These are phyloP conservation scores for Cotesia congregata DNA, from an alignment of 2,888 invertebrate species.

Conservation along the genomic window DNA sequence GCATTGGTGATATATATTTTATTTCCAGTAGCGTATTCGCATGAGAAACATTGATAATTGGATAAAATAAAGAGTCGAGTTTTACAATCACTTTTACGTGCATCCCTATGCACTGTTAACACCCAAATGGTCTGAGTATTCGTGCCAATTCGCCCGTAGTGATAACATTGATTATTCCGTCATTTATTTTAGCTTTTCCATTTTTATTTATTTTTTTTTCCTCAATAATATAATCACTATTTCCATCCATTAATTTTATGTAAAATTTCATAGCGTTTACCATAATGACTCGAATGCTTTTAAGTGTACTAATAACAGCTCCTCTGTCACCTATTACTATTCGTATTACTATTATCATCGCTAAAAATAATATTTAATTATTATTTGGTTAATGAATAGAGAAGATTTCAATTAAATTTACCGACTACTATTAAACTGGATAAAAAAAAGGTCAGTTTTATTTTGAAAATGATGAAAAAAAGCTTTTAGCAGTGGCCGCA, in stretches of 20 bases:
- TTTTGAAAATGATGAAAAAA: not conserved
- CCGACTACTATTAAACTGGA: not conserved
- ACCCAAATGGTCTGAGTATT: not conserved
- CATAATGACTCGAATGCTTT: not conserved
- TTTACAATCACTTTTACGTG: not conserved
- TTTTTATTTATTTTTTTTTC: not conserved
- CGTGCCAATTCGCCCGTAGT: constrained; percentile 9
- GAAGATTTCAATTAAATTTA: not conserved
- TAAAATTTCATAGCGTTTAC: not conserved
- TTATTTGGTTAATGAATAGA: not conserved
- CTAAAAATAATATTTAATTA: not conserved
- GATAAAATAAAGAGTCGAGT: constrained; percentile 9
- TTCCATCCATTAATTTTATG: not conserved
- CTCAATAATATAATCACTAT: not conserved
- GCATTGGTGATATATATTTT: not conserved
- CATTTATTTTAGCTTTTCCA: not conserved
- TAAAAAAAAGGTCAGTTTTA: not conserved
- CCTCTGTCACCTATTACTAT: not conserved
- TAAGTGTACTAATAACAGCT: not conserved
- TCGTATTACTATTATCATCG: not conserved
- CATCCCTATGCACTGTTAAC: not conserved
- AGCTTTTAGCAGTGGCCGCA: not conserved
- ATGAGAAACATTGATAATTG: not conserved
- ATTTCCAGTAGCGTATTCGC: not conserved
- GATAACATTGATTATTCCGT: constrained; percentile 29